Conservation (phyloP, 2,888 invertebrate species). For the Pollenia amentaria region DNA sequence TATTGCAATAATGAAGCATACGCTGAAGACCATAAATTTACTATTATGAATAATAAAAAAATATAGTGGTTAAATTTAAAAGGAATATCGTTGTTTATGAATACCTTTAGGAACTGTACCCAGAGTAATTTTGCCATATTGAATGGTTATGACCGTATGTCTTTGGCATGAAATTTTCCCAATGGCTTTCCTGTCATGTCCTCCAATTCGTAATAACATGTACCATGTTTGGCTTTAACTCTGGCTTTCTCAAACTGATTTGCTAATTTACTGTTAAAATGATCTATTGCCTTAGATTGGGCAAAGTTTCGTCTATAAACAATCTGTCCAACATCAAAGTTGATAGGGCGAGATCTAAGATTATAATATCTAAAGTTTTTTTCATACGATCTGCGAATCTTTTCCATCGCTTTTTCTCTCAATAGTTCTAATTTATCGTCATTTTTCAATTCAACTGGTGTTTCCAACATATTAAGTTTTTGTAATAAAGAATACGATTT, state of each 20-base stretch:
- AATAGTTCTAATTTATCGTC: constrained; percentile 31
- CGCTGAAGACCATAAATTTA: too few relatives aligned
- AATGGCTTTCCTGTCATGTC: constrained; percentile 22
- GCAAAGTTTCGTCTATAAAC: constrained; percentile 38
- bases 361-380: too few relatives aligned
- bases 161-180: constrained; percentile 35
- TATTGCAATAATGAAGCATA: too few relatives aligned
- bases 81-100: too few relatives aligned
- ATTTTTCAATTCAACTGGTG: not conserved
- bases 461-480: constrained; percentile 10
- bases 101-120: too few relatives aligned
- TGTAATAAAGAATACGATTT: constrained; percentile 8
- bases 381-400: constrained; percentile 18
- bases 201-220: constrained; percentile 23
- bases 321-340: constrained; percentile 34
- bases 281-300: constrained; percentile 24
- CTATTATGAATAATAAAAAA: too few relatives aligned
- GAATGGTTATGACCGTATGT: not conserved
- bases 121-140: too few relatives aligned
- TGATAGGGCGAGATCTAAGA: too few relatives aligned
- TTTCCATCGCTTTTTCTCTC: not conserved
- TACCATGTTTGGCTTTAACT: constrained; percentile 15
- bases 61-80: too few relatives aligned
- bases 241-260: constrained; percentile 39
- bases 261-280: constrained; percentile 23